phyloP scores from a whole-genome alignment of 2,888 invertebrate genomes.

The Tenthredo mesomela region DNA sequence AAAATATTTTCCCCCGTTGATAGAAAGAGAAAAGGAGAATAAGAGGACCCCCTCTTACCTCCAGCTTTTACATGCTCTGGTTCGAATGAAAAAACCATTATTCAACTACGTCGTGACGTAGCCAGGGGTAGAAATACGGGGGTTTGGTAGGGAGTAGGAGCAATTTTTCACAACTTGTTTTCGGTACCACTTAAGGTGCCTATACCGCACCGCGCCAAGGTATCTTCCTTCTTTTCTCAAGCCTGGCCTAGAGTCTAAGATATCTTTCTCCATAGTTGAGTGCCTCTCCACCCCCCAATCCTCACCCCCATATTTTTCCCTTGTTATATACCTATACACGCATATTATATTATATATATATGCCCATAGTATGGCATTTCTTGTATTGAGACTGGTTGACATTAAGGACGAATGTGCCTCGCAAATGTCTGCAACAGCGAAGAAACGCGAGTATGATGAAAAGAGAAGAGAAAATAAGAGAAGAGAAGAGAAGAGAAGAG shows the following conservation, averaged over 20 bases:
- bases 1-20: neutral
- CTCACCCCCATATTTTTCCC: neutral
- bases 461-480: neutral
- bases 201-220: neutral
- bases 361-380: slow-evolving; percentile 56
- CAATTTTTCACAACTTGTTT: slow-evolving; percentile 55
- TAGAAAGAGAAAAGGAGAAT: neutral
- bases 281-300: neutral
- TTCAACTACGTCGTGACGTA: slow-evolving; percentile 39
- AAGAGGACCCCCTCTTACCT: neutral
- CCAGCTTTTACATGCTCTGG: slow-evolving; percentile 24
- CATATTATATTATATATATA: neutral
- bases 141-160: neutral
- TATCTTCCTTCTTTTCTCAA: neutral
- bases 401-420: slow-evolving; percentile 62
- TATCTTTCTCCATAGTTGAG: slow-evolving; percentile 41
- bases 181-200: slow-evolving; percentile 46
- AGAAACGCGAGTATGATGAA: neutral
- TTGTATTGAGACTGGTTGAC: slow-evolving; percentile 64
- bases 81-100: slow-evolving; percentile 54
- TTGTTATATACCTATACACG: neutral
- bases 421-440: slow-evolving; percentile 3
- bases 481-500: neutral
- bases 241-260: neutral
- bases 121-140: neutral